These are phyloP conservation scores for Momotus momota DNA, from an alignment of 2,797 vertebrate species.

Conservation along the genomic window DNA sequence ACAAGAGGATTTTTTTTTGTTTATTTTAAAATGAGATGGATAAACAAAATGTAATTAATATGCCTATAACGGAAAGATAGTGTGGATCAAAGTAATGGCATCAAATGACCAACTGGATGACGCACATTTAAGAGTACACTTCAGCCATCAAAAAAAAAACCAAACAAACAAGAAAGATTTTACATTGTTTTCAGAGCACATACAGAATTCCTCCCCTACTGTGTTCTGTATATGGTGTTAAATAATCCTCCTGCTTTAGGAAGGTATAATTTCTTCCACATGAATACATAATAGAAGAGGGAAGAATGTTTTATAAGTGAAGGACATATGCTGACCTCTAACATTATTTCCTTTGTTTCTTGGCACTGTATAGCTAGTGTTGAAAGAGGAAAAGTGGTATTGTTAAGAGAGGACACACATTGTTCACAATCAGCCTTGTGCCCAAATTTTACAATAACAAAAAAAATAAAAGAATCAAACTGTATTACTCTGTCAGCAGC, in stretches of 20 bases:
- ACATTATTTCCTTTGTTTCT: background rate
- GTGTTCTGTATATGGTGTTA: background rate
- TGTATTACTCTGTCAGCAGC: background rate
- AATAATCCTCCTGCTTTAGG: background rate
- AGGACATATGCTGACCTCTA: background rate
- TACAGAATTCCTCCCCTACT: background rate
- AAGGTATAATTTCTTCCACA: background rate
- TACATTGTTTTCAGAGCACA: background rate
- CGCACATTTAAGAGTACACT: fast-evolving
- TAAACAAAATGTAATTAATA: background rate
- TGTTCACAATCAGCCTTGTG: background rate
- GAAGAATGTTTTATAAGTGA: background rate
- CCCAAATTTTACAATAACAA: background rate
- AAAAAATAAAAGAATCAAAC: background rate
- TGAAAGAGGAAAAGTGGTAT: background rate
- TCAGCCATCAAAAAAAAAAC: background rate
- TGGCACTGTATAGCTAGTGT: fast-evolving
- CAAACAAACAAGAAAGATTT: background rate
- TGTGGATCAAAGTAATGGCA: background rate
- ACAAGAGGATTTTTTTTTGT: background rate
- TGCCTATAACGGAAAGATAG: background rate
- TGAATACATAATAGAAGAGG: background rate
- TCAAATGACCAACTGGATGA: background rate
- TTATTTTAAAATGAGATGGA: background rate
- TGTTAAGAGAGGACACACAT: background rate